These are phyloP conservation scores for Dendroctonus valens DNA, from an alignment of 1,140 invertebrate species.

Conservation along the genomic window DNA sequence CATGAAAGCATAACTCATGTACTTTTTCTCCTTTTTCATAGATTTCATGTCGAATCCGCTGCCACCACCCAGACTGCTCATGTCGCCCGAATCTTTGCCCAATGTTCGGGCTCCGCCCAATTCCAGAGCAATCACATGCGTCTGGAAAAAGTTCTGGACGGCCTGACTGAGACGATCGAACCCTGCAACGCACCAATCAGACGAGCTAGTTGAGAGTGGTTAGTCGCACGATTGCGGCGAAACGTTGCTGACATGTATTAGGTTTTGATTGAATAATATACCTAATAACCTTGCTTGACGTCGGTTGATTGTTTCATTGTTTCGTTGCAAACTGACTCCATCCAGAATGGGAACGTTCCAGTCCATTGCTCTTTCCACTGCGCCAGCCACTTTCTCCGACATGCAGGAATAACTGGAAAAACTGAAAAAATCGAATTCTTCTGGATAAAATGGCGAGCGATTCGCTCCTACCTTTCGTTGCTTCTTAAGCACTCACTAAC, in stretches of 20 bases:
- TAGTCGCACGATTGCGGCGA: background rate
- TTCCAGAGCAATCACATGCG: conserved; percentile 43
- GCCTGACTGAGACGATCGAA: conserved; percentile 32
- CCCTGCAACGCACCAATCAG: conserved; percentile 6
- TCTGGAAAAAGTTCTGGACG: conserved; percentile 40
- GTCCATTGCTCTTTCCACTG: conserved; percentile 42
- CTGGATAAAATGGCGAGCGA: background rate
- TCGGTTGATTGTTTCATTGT: conserved; percentile 31
- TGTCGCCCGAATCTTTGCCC: conserved; percentile 20
- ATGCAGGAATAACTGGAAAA: conserved; percentile 39
- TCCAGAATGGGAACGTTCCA: conserved; percentile 41
- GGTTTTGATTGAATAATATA: conserved; percentile 7
- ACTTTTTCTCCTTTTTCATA: conserved; percentile 42
- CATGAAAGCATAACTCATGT: conserved; percentile 52
- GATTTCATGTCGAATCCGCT: conserved; percentile 35
- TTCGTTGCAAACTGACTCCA: conserved; percentile 39
- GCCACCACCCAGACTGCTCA: conserved; percentile 21
- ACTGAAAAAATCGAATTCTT: background rate
- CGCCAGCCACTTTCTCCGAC: conserved; percentile 38
- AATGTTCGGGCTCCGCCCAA: conserved; percentile 24
- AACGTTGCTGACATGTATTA: background rate
- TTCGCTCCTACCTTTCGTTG: conserved; percentile 10
- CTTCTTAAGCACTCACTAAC: conserved; percentile 1
- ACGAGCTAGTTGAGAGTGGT: background rate
- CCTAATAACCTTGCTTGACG: conserved; percentile 27